Evolutionary conservation across 2,888 invertebrate genomes (phyloP).

Genomic region (Ophioninae sp.): DNA sequence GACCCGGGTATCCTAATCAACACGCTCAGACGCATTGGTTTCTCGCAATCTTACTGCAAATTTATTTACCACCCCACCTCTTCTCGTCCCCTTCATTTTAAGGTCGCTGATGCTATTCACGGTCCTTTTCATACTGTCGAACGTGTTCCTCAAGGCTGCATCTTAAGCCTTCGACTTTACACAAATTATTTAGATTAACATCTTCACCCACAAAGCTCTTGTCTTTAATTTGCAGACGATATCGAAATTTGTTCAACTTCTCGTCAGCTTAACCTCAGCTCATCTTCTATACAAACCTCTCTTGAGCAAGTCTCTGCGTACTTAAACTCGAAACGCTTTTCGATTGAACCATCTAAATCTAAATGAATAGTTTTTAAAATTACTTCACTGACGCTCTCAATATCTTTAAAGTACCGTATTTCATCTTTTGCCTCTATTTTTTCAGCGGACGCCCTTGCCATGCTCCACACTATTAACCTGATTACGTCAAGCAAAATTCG

Average conservation of each 20-base stretch:
- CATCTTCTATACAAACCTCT: background rate
- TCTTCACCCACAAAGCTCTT: background rate
- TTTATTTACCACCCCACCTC: constrained; percentile 29
- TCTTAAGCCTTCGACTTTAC: constrained; percentile 45
- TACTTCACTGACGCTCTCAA: too few relatives aligned
- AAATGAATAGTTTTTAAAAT: constrained; percentile 29
- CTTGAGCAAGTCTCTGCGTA: background rate
- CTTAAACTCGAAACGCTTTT: background rate
- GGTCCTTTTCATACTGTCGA: constrained; percentile 29
- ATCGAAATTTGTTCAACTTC: constrained; percentile 12
- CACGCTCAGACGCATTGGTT: background rate
- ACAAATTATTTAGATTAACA: constrained; percentile 13
- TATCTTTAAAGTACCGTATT: too few relatives aligned
- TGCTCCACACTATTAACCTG: too few relatives aligned
- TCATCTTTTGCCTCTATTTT: too few relatives aligned
- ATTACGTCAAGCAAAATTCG: too few relatives aligned
- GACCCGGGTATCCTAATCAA: constrained; percentile 8
- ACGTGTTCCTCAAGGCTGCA: constrained; percentile 44
- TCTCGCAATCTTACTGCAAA: constrained; percentile 25
- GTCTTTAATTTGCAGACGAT: constrained; percentile 53
- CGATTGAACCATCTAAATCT: constrained; percentile 33
- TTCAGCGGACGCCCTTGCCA: too few relatives aligned
- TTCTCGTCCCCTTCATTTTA: constrained; percentile 28
- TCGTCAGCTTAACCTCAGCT: background rate
- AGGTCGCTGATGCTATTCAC: constrained; percentile 13